Evolutionary conservation across 2,888 invertebrate species (phyloP).

Genomic region (Allolobophora icterica): DNA sequence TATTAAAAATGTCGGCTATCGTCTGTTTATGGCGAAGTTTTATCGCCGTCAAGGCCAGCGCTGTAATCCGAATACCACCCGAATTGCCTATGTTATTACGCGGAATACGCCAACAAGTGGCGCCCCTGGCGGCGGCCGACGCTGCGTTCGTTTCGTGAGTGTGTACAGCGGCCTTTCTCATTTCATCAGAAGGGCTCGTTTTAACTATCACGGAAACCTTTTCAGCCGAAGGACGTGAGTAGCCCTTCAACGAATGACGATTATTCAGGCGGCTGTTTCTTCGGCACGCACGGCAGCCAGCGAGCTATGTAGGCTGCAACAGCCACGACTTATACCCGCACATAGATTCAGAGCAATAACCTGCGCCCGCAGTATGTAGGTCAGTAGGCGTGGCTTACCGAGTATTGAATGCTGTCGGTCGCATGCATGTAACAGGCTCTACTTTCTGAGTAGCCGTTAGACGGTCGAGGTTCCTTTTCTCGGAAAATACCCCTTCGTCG

Average conservation of each 20-base stretch:
- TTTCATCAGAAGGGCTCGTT: neutral
- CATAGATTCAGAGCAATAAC: neutral
- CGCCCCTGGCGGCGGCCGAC: neutral
- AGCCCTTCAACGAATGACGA: neutral
- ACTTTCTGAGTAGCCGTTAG: neutral
- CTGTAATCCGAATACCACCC: neutral
- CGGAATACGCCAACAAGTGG: neutral
- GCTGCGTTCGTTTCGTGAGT: neutral
- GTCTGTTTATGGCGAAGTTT: too few species aligned
- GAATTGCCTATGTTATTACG: neutral
- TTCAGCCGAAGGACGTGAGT: neutral
- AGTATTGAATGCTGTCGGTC: slow-evolving; percentile 5
- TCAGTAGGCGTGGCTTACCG: neutral
- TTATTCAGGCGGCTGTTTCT: neutral
- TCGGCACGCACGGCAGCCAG: neutral
- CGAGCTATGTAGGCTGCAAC: too few species aligned
- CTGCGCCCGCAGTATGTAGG: neutral
- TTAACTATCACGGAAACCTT: too few species aligned
- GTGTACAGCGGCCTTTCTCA: neutral
- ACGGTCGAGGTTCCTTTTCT: neutral
- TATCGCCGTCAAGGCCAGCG: neutral
- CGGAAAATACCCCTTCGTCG: neutral
- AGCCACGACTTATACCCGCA: neutral
- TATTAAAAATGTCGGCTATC: neutral
- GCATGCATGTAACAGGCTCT: neutral